A percentile compares a stretch with the other conserved stretches of the same genome.
Evolutionary conservation across 2,888 invertebrate genomes (phyloP).

Genomic region (Gymnocheta viridis): DNA sequence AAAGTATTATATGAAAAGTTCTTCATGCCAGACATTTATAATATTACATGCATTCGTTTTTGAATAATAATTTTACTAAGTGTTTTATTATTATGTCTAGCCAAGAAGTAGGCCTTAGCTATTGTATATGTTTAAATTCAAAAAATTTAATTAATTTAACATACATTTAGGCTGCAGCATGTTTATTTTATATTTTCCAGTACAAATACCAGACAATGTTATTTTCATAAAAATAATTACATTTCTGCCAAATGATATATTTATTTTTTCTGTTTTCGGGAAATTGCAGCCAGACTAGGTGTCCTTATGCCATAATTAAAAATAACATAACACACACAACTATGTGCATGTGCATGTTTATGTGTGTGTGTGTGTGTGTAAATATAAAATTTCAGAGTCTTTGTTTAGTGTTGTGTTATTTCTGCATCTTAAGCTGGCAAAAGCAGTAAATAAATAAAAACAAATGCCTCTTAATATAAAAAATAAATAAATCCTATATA

Average conservation of each 20-base stretch:
- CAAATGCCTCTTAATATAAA: conserved; percentile 49
- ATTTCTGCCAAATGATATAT: conserved; percentile 32
- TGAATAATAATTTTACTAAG: conserved; percentile 27
- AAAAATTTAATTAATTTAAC: conserved; percentile 62
- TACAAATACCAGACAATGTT: conserved; percentile 36
- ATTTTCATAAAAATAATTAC: conserved; percentile 47
- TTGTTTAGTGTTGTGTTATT: neutral
- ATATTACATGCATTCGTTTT: neutral
- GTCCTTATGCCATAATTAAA: conserved; percentile 73
- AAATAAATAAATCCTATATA: conserved; percentile 5
- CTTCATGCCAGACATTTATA: conserved; percentile 20
- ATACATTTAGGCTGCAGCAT: conserved; percentile 58
- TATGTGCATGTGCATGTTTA: no score
- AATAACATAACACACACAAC: conserved; percentile 32
- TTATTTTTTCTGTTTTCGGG: neutral
- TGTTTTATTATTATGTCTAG: conserved; percentile 66
- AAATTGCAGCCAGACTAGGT: conserved; percentile 68
- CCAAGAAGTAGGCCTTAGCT: conserved; percentile 63
- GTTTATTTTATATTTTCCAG: neutral
- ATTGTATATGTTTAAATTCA: neutral
- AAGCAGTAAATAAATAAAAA: conserved; percentile 47
- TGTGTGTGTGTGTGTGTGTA: neutral
- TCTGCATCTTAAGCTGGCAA: conserved; percentile 23
- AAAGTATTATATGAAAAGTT: conserved; percentile 41
- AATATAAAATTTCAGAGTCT: conserved; percentile 10